Evolutionary conservation across 2,797 vertebrate species (phyloP), one percentile per base, ranked within the genome.

Genomic region (Sebastolobus alascanus): DNA sequence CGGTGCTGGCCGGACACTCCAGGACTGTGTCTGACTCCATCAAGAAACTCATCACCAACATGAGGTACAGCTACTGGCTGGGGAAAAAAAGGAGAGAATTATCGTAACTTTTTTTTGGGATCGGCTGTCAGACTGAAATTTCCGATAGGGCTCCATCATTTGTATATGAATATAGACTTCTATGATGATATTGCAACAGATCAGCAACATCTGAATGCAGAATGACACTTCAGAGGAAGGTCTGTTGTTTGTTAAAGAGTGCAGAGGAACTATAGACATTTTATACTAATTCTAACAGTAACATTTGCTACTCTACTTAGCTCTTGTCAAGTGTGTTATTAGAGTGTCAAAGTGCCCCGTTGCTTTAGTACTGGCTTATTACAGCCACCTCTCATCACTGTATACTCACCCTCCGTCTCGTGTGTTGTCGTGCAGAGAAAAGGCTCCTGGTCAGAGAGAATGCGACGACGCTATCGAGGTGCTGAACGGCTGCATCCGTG

Each of bases 31-130:
- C 99, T 0, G 99, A 99, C 87, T 99, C 98, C 87, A 99, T 99
- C 92, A 99, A 99, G 96, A 99, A 98, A 78, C 96, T 99, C 29
- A 99, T 99, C 80, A 99, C 99, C 73, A 99, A 97, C 93, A 99
- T 99, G 98, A 98, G 99, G 99, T 99, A 9, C 20, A 64, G 5
- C 68, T 20, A 0, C 64, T 29, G 14, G 50, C 50, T n/a, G 20
- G 6, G 25, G 25, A 25, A 25, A 25, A 25, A 25, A 25, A 25
- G 25, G 25, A 25, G 25, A 25, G 25, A 25, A 25, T 25, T 25
- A 25, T 25, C 2, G 25, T 25, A 25, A 25, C 25, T 25, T 25
- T 25, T 25, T 25, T 25, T 25, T 1, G 25, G 25, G 25, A 25
- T 25, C 25, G 25, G 25, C 25, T 25, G 25, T 25, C 25, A 2